These are phyloP conservation scores for Kuschelorhynchus macadamiae DNA, from an alignment of 2,888 invertebrate species.

Conservation along the genomic window DNA sequence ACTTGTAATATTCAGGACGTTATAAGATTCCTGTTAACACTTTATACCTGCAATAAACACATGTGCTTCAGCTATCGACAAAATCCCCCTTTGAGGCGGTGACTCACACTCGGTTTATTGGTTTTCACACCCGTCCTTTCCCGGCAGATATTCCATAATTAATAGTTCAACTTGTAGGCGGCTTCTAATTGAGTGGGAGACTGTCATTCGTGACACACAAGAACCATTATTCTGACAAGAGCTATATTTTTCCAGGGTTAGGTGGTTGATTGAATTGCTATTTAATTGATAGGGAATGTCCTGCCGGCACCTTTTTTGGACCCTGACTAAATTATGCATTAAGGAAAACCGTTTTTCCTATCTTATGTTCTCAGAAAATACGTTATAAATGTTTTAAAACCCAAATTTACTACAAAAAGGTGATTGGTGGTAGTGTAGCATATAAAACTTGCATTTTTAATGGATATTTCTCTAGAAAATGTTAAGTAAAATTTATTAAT, in stretches of 20 bases:
- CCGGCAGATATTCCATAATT: slow-evolving; percentile 51
- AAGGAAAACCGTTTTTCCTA: no score
- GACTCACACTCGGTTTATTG: slow-evolving; percentile 41
- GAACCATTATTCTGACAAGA: slow-evolving; percentile 29
- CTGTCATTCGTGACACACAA: slow-evolving; percentile 50
- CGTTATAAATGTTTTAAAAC: no score
- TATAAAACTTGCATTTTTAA: no score
- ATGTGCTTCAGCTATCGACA: slow-evolving; percentile 6
- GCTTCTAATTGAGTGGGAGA: slow-evolving; percentile 53
- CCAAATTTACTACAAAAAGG: neutral
- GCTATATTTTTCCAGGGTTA: slow-evolving; percentile 37
- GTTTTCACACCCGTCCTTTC: slow-evolving; percentile 42
- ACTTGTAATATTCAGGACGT: no score
- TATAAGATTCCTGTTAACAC: neutral
- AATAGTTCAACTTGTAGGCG: slow-evolving; percentile 51
- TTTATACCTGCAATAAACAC: slow-evolving; percentile 17
- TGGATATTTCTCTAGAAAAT: no score
- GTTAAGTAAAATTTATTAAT: no score
- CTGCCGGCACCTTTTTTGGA: no score
- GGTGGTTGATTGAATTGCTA: slow-evolving; percentile 38
- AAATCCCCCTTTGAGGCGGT: slow-evolving; percentile 15
- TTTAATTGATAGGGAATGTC: slow-evolving; percentile 26
- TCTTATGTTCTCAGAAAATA: no score
- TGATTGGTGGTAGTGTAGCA: no score
- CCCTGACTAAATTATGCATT: no score